Percentiles rank a stretch among this genome's conserved stretches.
These are phyloP conservation scores for Scophthalmus maximus DNA, from an alignment of 2,113 vertebrate species.

Conservation along the genomic window DNA sequence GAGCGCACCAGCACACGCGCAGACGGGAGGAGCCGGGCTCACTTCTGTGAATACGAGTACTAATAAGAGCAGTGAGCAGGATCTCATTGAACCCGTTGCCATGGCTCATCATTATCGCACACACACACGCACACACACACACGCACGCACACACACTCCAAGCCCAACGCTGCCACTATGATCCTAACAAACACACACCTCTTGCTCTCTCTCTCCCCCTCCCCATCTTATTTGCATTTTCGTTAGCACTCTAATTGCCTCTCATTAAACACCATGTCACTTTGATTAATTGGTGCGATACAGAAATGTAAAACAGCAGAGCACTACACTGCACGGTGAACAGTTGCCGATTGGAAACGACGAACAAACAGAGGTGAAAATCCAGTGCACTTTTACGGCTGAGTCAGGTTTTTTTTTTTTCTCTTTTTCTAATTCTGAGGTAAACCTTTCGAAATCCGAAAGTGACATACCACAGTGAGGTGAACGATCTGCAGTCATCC, in stretches of 20 bases:
- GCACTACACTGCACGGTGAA: constrained; percentile 55
- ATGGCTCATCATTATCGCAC: constrained; percentile 37
- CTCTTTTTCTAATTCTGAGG: neutral
- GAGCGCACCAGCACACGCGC: constrained; percentile 40
- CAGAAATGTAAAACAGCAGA: constrained; percentile 77
- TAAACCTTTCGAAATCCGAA: neutral
- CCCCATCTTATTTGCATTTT: constrained; percentile 78
- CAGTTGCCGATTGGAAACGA: constrained; percentile 57
- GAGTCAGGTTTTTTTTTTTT: constrained; percentile 33
- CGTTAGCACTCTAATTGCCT: constrained; percentile 81
- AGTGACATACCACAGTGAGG: neutral
- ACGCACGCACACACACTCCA: neutral
- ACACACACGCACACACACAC: constrained; percentile 26
- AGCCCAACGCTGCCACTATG: neutral
- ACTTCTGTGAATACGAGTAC: constrained; percentile 12
- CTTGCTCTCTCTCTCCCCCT: constrained; percentile 12
- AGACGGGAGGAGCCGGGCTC: constrained; percentile 30
- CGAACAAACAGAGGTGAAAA: constrained; percentile 8
- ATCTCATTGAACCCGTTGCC: constrained; percentile 67
- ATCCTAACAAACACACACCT: constrained; percentile 33
- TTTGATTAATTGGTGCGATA: constrained; percentile 80
- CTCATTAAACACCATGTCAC: constrained; percentile 81
- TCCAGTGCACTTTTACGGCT: constrained; percentile 19
- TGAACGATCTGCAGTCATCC: neutral
- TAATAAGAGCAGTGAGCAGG: constrained; percentile 42